These are phyloP conservation scores for Channallabes apus DNA, from an alignment of 2,797 vertebrate genomes.

Conservation along the genomic window DNA sequence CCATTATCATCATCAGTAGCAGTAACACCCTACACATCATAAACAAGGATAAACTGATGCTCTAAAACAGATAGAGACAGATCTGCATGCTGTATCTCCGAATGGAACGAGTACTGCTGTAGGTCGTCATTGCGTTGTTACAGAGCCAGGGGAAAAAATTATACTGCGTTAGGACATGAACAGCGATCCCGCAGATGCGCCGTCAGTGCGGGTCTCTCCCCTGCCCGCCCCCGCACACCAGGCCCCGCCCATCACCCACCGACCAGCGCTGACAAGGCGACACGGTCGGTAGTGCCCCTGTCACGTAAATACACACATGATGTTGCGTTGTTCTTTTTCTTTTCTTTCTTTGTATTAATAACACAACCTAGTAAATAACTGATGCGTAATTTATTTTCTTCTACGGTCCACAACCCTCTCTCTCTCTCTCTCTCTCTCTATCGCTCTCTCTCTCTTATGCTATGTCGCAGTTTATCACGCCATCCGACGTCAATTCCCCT, in stretches of 20 bases:
- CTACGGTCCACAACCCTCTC: constrained; percentile 24
- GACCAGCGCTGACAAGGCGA: constrained; percentile 61
- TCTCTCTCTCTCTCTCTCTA: constrained; percentile 42
- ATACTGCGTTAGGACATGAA: constrained; percentile 26
- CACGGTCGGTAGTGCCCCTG: constrained; percentile 63
- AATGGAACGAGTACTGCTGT: not conserved
- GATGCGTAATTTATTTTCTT: constrained; percentile 37
- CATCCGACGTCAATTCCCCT: constrained; percentile 28
- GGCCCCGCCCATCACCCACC: constrained; percentile 54
- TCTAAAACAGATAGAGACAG: not conserved
- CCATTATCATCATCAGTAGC: not conserved
- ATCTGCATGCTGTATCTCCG: not conserved
- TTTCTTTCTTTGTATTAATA: constrained; percentile 3
- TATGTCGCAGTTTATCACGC: constrained; percentile 71
- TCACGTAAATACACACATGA: constrained; percentile 68
- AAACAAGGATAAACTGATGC: not conserved
- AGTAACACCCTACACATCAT: not conserved
- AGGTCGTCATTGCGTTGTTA: not conserved
- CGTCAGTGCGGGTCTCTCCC: constrained; percentile 73
- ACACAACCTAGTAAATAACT: constrained; percentile 52
- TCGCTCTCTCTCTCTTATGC: not conserved
- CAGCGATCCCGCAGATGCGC: constrained; percentile 48
- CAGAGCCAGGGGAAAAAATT: not conserved
- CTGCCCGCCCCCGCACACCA: constrained; percentile 55
- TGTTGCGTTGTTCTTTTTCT: constrained; percentile 32